phyloP scores from a whole-genome alignment of 2,113 vertebrate genomes.

The Colinus virginianus region DNA sequence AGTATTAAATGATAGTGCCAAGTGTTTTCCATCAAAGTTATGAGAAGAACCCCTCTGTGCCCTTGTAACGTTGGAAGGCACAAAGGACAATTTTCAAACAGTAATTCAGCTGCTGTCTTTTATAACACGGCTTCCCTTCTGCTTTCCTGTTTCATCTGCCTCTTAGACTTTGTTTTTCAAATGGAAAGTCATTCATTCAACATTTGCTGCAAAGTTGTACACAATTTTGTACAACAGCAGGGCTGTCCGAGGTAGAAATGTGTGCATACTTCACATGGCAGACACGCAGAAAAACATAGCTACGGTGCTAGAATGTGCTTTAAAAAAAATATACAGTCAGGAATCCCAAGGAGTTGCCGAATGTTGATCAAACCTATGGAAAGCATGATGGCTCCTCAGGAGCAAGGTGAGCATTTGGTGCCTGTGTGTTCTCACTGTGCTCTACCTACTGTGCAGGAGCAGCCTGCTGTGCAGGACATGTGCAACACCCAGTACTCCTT shows the following conservation, averaged over 20 bases:
- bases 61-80: not conserved
- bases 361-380: not conserved
- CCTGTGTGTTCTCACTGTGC: not conserved
- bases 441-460: not conserved
- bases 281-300: not conserved
- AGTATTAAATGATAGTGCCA: not conserved
- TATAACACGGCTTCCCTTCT: not conserved
- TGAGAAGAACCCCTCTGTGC: not conserved
- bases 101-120: not conserved
- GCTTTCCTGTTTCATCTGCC: not conserved
- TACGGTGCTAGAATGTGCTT: fast-evolving
- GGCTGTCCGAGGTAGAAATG: not conserved
- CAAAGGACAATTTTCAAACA: not conserved
- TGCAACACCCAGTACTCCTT: not conserved
- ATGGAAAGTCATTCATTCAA: not conserved
- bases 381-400: not conserved
- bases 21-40: not conserved
- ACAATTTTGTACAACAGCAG: not conserved
- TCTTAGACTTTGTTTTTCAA: not conserved
- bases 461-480: fast-evolving
- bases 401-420: not conserved
- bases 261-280: fast-evolving
- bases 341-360: not conserved
- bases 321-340: not conserved
- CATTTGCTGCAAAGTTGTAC: not conserved